Evolutionary conservation across 2,797 vertebrate genomes (phyloP).

Genomic region (Poeciliopsis infans): DNA sequence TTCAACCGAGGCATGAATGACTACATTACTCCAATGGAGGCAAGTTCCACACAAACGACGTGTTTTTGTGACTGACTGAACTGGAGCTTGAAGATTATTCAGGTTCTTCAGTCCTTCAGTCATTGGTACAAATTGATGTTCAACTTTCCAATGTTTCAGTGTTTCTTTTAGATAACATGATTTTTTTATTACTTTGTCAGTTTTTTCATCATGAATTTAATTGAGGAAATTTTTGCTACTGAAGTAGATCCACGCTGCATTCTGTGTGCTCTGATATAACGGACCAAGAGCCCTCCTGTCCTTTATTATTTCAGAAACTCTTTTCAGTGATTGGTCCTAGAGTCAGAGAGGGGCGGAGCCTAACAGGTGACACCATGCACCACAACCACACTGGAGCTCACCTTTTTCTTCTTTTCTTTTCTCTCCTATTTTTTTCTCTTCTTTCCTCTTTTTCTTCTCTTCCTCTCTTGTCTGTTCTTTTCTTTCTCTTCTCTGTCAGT

Average conservation of each 20-base stretch:
- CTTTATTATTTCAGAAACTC: conserved; percentile 85
- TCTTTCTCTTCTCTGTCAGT: no score
- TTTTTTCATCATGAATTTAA: background rate
- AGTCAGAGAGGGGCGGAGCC: conserved; percentile 86
- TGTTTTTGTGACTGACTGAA: background rate
- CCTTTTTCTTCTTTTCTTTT: background rate
- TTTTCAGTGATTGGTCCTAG: conserved; percentile 91
- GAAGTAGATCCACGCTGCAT: background rate
- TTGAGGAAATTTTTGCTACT: background rate
- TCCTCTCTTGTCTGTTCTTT: no score
- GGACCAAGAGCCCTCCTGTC: background rate
- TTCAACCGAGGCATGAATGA: conserved; percentile 98
- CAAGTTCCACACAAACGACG: conserved; percentile 52
- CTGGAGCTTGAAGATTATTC: background rate
- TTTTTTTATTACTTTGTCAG: background rate
- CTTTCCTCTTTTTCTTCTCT: background rate
- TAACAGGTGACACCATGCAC: conserved; percentile 84
- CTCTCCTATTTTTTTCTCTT: no score
- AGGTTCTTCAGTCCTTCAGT: no score
- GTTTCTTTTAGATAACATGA: background rate
- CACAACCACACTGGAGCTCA: background rate
- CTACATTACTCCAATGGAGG: conserved; percentile 97
- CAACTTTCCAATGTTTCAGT: background rate
- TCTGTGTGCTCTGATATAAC: background rate
- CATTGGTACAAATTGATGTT: no score